phyloP scores from a whole-genome alignment of 2,113 vertebrate species.

The Chinchilla lanigera region DNA sequence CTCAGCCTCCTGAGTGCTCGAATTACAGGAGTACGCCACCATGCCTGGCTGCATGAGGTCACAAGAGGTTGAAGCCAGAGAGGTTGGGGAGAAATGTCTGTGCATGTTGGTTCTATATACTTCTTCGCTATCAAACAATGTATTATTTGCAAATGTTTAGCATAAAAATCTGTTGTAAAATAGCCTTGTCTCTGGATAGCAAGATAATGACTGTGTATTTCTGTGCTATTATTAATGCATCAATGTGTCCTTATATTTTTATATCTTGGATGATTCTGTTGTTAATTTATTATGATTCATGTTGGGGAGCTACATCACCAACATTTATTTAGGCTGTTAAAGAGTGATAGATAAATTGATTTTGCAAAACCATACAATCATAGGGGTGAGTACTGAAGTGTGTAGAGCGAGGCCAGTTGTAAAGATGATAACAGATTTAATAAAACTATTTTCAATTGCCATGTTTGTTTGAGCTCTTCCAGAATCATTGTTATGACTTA shows the following conservation, averaged over 20 bases:
- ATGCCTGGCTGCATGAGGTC: not conserved
- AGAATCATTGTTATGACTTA: not conserved
- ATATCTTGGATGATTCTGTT: slow-evolving; percentile 31
- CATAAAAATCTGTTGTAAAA: not conserved
- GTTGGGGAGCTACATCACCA: not conserved
- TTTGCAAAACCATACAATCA: not conserved
- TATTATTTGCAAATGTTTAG: slow-evolving; percentile 45
- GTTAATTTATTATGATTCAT: slow-evolving; percentile 34
- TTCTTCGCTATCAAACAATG: slow-evolving; percentile 6
- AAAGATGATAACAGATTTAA: not conserved
- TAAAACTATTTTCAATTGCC: not conserved
- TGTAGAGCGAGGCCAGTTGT: not conserved
- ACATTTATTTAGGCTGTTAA: not conserved
- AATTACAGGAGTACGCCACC: not conserved
- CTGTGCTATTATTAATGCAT: not conserved
- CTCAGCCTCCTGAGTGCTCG: not conserved
- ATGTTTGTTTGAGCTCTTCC: not conserved
- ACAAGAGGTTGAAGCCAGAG: not conserved
- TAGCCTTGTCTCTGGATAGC: not conserved
- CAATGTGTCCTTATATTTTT: not conserved
- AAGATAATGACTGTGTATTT: not conserved
- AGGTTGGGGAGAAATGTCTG: not conserved
- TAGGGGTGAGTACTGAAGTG: not conserved
- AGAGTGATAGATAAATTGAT: not conserved
- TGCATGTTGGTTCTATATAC: not conserved